Evolutionary conservation across 2,888 invertebrate species (phyloP).

Genomic region (Chydorus sphaericus): DNA sequence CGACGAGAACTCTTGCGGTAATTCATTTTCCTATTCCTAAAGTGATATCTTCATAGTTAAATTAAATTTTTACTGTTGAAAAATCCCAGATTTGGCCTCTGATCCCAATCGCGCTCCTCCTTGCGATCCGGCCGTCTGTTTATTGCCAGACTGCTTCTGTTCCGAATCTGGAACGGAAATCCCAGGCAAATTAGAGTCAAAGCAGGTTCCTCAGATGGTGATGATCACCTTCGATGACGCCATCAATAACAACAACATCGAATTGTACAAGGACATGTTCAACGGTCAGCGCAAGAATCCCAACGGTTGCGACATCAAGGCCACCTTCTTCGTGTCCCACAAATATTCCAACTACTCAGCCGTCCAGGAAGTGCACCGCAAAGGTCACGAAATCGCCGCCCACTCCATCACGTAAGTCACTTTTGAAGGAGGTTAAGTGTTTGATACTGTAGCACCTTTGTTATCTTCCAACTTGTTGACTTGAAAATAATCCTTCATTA

Average conservation of each 20-base stretch:
- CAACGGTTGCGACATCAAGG: slow-evolving; percentile 83
- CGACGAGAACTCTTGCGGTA: slow-evolving; percentile 80
- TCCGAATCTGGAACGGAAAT: slow-evolving; percentile 79
- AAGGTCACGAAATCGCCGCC: slow-evolving; percentile 85
- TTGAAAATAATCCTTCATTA: too few relatives aligned
- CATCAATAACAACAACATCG: slow-evolving; percentile 89
- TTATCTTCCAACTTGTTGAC: too few relatives aligned
- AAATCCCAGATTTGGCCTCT: slow-evolving; percentile 67
- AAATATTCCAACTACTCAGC: slow-evolving; percentile 87
- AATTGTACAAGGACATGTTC: slow-evolving; percentile 82
- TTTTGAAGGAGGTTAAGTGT: too few relatives aligned
- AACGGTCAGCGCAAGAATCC: slow-evolving; percentile 77
- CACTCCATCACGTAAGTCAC: slow-evolving; percentile 77
- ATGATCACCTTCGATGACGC: slow-evolving; percentile 89
- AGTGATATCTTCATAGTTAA: neutral
- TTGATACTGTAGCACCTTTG: too few relatives aligned
- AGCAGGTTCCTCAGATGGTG: slow-evolving; percentile 85
- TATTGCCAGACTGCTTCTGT: slow-evolving; percentile 84
- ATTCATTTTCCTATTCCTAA: slow-evolving; percentile 30
- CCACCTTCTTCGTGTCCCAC: slow-evolving; percentile 82
- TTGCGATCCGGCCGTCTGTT: slow-evolving; percentile 71
- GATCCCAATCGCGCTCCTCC: slow-evolving; percentile 85
- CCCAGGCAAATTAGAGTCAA: slow-evolving; percentile 66
- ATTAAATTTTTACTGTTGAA: slow-evolving; percentile 1
- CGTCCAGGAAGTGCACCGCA: slow-evolving; percentile 77